Percentiles rank a stretch among this genome's conserved stretches.
Evolutionary conservation across 2,888 invertebrate genomes (phyloP).

Genomic region (Tetragnatha montana): DNA sequence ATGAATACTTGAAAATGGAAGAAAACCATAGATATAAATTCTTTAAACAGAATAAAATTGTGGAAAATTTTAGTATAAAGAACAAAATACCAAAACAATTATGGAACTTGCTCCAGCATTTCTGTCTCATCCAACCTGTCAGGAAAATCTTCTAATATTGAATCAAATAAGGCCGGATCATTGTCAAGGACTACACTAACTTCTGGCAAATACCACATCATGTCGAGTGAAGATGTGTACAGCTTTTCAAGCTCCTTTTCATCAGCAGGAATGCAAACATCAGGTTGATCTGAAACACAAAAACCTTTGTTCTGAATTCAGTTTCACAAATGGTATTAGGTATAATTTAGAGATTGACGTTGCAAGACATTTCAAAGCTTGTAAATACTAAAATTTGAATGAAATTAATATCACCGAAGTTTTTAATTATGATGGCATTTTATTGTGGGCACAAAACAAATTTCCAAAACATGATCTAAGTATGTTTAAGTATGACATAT

Average conservation of each 20-base stretch:
- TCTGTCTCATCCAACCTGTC: constrained; percentile 30
- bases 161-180: constrained; percentile 50
- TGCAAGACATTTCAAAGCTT: no score
- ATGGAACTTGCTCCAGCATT: not conserved
- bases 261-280: constrained; percentile 19
- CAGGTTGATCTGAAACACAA: not conserved
- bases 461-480: no score
- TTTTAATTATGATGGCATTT: no score
- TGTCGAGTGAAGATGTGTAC: constrained; percentile 47
- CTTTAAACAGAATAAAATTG: not conserved
- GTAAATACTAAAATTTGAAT: no score
- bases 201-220: constrained; percentile 56
- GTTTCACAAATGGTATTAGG: no score
- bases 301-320: no score
- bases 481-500: no score
- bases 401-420: no score
- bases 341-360: no score
- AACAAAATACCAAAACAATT: not conserved
- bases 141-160: constrained; percentile 39
- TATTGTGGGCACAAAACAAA: no score
- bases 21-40: not conserved
- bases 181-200: constrained; percentile 57
- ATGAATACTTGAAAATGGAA: no score
- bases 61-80: not conserved
- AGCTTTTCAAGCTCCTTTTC: constrained; percentile 59